phyloP scores from a whole-genome alignment of 1,140 invertebrate genomes.

The Drosophila bifasciata region DNA sequence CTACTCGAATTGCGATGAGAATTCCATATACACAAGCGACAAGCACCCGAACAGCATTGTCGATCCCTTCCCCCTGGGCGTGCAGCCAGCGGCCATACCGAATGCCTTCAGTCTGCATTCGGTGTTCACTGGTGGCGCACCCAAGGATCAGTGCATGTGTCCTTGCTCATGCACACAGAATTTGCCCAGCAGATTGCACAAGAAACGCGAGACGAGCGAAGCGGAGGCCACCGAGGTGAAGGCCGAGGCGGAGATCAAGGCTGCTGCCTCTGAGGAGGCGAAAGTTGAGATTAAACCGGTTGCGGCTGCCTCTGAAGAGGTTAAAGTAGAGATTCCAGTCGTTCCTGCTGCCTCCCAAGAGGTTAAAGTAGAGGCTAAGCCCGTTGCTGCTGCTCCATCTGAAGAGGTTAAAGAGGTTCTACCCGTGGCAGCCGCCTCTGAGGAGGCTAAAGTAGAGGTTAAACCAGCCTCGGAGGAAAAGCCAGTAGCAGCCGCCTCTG shows the following conservation, averaged over 20 bases:
- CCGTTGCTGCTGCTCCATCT: neutral
- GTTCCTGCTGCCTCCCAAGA: too few species aligned
- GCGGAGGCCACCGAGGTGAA: conserved; percentile 28
- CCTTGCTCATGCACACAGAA: conserved; percentile 83
- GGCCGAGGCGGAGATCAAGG: conserved; percentile 24
- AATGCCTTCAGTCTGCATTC: conserved; percentile 71
- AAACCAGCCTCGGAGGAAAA: too few species aligned
- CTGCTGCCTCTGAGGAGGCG: conserved; percentile 10
- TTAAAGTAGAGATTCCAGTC: neutral
- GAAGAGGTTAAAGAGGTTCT: neutral
- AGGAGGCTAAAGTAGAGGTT: conserved; percentile 1
- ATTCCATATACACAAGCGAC: conserved; percentile 48
- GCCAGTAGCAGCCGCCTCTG: too few species aligned
- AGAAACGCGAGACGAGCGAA: conserved; percentile 74
- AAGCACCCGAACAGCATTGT: conserved; percentile 55
- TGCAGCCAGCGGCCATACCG: conserved; percentile 67
- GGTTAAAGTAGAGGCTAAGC: too few species aligned
- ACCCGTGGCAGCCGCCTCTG: neutral
- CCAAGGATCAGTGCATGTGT: conserved; percentile 82
- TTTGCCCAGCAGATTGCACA: conserved; percentile 60
- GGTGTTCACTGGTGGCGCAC: conserved; percentile 66
- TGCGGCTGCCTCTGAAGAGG: too few species aligned
- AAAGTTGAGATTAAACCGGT: neutral
- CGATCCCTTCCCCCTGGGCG: conserved; percentile 76
- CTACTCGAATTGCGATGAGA: conserved; percentile 70